These are phyloP conservation scores for Odontamblyopus lacepedii DNA, from an alignment of 2,797 vertebrate species.

Conservation along the genomic window DNA sequence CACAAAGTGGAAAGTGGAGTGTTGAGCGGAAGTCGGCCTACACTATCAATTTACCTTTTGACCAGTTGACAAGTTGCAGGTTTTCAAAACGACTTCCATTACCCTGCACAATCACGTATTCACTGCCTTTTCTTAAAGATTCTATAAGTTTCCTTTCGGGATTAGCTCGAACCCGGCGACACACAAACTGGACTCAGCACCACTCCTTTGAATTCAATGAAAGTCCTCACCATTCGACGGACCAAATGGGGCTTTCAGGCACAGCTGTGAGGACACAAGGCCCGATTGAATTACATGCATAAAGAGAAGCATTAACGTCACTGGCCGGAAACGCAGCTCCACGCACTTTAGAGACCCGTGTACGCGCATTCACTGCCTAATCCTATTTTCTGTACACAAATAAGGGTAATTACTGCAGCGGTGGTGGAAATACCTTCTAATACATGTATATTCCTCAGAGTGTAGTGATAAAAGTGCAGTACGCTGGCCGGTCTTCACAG, in stretches of 20 bases:
- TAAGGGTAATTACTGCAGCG: not conserved
- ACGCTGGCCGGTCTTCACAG: conserved; percentile 45
- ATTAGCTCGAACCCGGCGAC: not conserved
- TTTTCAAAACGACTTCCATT: too few relatives aligned
- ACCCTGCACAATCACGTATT: not conserved
- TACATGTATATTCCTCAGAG: not conserved
- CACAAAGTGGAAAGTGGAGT: too few relatives aligned
- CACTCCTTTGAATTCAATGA: conserved; percentile 35
- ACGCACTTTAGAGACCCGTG: not conserved
- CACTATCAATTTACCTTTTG: not conserved
- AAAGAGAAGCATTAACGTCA: conserved; percentile 24
- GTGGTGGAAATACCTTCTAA: not conserved
- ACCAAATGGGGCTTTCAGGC: conserved; percentile 40
- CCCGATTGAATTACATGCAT: conserved; percentile 44
- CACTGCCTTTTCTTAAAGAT: not conserved
- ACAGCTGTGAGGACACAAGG: conserved; percentile 41
- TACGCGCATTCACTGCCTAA: not conserved
- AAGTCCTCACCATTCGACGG: conserved; percentile 31
- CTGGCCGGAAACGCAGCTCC: conserved; percentile 3
- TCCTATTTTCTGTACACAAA: not conserved
- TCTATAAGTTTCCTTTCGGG: not conserved
- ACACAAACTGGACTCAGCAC: conserved; percentile 20
- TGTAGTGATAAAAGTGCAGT: not conserved
- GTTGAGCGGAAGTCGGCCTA: too few relatives aligned
- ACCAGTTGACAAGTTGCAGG: not conserved